Evolutionary conservation across 2,888 invertebrate species (phyloP).

Genomic region (Rotaria macrura): DNA sequence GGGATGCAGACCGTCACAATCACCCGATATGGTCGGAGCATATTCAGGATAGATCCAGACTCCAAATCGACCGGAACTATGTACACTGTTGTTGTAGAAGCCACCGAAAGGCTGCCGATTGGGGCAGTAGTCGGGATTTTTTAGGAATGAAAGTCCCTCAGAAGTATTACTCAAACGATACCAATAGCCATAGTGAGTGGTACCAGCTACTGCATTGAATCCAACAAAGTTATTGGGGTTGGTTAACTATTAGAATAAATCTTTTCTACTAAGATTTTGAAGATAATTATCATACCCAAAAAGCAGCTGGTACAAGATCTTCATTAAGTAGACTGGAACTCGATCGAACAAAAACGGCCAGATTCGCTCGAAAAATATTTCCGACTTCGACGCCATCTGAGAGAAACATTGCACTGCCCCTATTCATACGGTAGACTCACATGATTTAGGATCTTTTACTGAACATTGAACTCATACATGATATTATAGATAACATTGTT

Average conservation of each 20-base stretch:
- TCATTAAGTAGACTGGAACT: conserved; percentile 29
- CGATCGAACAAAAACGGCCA: conserved; percentile 30
- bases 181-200: conserved; percentile 33
- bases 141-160: conserved; percentile 25
- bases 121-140: conserved; percentile 21
- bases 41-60: conserved; percentile 32
- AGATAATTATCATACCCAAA: background rate
- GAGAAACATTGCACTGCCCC: conserved; percentile 34
- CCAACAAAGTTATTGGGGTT: conserved; percentile 28
- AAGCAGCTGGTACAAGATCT: conserved; percentile 24
- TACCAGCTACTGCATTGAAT: conserved; percentile 28
- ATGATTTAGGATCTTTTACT: background rate
- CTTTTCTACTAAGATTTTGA: background rate
- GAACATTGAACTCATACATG: background rate
- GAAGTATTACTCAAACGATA: conserved; percentile 24
- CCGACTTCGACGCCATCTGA: conserved; percentile 34
- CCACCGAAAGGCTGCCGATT: conserved; percentile 24
- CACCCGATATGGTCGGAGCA: conserved; percentile 22
- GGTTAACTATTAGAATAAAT: conserved; percentile 16
- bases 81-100: conserved; percentile 31
- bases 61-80: conserved; percentile 29
- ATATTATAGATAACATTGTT: conserved; percentile 34
- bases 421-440: background rate
- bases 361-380: conserved; percentile 24
- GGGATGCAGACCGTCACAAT: conserved; percentile 13